These are phyloP conservation scores for Neodon shergylaensis DNA, from an alignment of 2,113 vertebrate species.

Conservation along the genomic window DNA sequence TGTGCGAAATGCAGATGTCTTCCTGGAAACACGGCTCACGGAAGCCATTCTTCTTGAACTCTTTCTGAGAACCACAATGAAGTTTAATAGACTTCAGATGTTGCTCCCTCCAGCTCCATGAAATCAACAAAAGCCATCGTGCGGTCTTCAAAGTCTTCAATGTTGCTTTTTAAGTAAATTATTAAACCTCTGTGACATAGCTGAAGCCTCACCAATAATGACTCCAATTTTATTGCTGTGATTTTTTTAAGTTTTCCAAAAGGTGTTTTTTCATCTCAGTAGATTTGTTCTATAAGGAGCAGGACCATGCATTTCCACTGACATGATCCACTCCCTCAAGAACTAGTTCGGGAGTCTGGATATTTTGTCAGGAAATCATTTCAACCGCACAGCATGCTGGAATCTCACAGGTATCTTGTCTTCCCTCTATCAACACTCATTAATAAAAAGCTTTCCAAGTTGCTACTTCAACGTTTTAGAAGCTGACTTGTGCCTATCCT, in stretches of 20 bases:
- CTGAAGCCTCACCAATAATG: conserved; percentile 10
- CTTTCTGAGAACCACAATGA: conserved; percentile 13
- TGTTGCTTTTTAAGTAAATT: conserved; percentile 39
- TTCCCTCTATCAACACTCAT: conserved; percentile 1
- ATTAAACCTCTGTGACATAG: conserved; percentile 46
- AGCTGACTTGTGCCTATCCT: background rate
- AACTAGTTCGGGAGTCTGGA: conserved; percentile 21
- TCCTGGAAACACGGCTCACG: conserved; percentile 16
- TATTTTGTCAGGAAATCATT: conserved; percentile 36
- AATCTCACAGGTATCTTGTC: conserved; percentile 4
- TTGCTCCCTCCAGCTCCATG: conserved; percentile 3
- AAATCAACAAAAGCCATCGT: conserved; percentile 42
- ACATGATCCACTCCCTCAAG: background rate
- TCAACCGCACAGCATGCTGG: background rate
- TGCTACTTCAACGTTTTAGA: background rate
- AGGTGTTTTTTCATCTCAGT: background rate
- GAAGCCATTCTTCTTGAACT: conserved; percentile 1
- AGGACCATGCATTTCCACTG: conserved; percentile 10
- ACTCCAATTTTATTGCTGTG: conserved; percentile 49
- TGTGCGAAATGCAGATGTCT: conserved; percentile 15
- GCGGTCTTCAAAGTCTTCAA: conserved; percentile 46
- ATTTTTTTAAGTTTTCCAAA: conserved; percentile 23
- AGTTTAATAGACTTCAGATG: conserved; percentile 49
- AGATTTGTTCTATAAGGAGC: background rate
- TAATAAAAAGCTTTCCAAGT: conserved; percentile 34